Evolutionary conservation across 1,140 invertebrate species (phyloP).

Genomic region (Calycopis cecrops): DNA sequence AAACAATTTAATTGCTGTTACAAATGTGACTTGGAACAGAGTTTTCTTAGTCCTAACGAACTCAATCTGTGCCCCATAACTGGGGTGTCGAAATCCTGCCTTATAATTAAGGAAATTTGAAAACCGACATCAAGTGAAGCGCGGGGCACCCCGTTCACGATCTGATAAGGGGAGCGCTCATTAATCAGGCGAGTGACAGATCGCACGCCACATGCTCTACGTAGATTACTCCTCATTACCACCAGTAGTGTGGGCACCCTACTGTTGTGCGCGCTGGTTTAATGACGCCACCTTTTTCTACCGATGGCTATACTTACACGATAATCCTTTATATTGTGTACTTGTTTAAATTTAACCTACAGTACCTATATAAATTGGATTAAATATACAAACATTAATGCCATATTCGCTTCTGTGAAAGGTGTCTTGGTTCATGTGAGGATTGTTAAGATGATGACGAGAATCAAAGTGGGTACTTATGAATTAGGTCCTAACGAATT

Average conservation of each 20-base stretch:
- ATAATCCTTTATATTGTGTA: too few species aligned
- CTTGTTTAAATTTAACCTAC: too few species aligned
- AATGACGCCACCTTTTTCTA: neutral
- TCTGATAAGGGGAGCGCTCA: conserved; percentile 49
- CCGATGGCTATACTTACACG: neutral
- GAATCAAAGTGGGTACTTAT: too few species aligned
- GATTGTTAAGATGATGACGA: too few species aligned
- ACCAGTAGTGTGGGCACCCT: conserved; percentile 25
- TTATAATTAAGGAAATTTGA: conserved; percentile 70
- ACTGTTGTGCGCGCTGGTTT: conserved; percentile 4
- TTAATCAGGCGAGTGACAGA: conserved; percentile 57
- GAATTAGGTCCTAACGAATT: too few species aligned
- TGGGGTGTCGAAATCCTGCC: conserved; percentile 46
- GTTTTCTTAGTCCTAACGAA: conserved; percentile 25
- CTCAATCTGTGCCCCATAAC: conserved; percentile 26
- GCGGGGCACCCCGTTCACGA: conserved; percentile 45
- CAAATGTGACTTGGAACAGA: conserved; percentile 5
- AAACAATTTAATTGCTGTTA: conserved; percentile 9
- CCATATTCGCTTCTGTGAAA: too few species aligned
- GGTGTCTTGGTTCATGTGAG: too few species aligned
- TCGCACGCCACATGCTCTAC: conserved; percentile 42
- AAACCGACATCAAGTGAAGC: conserved; percentile 49
- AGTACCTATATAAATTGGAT: too few species aligned
- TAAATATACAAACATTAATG: too few species aligned
- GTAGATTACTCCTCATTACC: conserved; percentile 42